A percentile compares a stretch with the other conserved stretches of the same genome.
phyloP scores from a whole-genome alignment of 2,113 vertebrate species.

The Menidia beryllina region DNA sequence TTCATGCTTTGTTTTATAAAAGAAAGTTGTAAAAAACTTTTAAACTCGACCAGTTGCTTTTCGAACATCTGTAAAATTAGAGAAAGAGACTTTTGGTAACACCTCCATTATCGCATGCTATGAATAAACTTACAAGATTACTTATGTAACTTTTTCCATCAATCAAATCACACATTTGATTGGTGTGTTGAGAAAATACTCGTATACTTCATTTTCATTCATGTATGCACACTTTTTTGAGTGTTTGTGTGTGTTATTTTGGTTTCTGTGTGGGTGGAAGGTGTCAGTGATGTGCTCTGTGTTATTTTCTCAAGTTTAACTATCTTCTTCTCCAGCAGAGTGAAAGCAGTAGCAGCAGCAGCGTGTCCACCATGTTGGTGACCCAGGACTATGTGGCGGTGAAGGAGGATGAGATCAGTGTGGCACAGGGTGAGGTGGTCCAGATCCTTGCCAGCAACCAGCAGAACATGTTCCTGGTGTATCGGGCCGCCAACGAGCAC shows the following conservation, averaged over 20 bases:
- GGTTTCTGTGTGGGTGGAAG: neutral
- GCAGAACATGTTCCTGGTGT: slow-evolving; percentile 99
- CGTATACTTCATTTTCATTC: neutral
- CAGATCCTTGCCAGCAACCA: slow-evolving; percentile 99
- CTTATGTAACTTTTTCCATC: slow-evolving; percentile 22
- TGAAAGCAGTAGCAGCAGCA: slow-evolving; percentile 99
- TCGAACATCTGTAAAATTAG: slow-evolving; percentile 4
- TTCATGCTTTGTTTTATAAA: neutral
- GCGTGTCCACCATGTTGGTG: slow-evolving; percentile 99
- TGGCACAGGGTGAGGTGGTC: slow-evolving; percentile 98
- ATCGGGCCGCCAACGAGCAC: slow-evolving; percentile 96
- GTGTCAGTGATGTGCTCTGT: neutral
- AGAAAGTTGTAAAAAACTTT: neutral
- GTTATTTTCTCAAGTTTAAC: neutral
- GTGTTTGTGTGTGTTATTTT: neutral
- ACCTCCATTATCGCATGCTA: slow-evolving; percentile 55
- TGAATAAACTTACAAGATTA: slow-evolving; percentile 6
- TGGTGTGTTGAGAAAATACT: slow-evolving; percentile 28
- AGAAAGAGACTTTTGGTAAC: slow-evolving; percentile 13
- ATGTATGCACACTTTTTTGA: neutral
- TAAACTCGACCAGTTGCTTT: neutral
- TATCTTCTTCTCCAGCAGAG: slow-evolving; percentile 82
- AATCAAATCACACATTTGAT: slow-evolving; percentile 66
- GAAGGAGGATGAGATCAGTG: slow-evolving; percentile 99
- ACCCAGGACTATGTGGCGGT: slow-evolving; percentile 98